A percentile compares a stretch with the other conserved stretches of the same genome.
These are phyloP conservation scores for Drosophila neotestacea DNA, from an alignment of 2,888 invertebrate species.

Conservation along the genomic window DNA sequence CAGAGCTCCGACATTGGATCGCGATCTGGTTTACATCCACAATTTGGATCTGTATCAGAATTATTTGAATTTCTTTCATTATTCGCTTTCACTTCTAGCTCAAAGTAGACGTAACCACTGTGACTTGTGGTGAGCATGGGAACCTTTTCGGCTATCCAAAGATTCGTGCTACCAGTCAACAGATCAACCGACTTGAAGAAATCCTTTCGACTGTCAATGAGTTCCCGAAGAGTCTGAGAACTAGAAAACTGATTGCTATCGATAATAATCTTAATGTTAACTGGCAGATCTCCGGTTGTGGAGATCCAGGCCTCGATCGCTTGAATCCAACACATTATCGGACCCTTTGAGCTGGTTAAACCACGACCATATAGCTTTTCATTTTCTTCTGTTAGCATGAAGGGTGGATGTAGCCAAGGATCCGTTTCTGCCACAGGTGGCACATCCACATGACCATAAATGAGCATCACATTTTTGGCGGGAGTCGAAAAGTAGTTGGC, in stretches of 20 bases:
- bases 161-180: slow-evolving; percentile 38
- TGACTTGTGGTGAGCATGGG: slow-evolving; percentile 43
- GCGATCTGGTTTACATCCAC: background rate
- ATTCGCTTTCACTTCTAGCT: slow-evolving; percentile 29
- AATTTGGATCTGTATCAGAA: background rate
- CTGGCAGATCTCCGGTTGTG: slow-evolving; percentile 34
- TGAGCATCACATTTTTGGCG: slow-evolving; percentile 47
- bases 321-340: slow-evolving; percentile 46
- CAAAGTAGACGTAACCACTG: slow-evolving; percentile 49
- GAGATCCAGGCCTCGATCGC: slow-evolving; percentile 39
- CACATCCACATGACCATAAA: slow-evolving; percentile 52
- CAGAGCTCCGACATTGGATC: slow-evolving; percentile 48
- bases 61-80: background rate
- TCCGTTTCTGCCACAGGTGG: background rate
- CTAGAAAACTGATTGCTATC: slow-evolving; percentile 12
- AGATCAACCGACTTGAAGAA: slow-evolving; percentile 54
- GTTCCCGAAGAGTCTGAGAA: background rate
- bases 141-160: slow-evolving; percentile 37
- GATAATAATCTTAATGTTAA: slow-evolving; percentile 47
- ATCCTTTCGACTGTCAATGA: slow-evolving; percentile 16
- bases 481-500: slow-evolving; percentile 55
- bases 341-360: slow-evolving; percentile 47
- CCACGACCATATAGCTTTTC: slow-evolving; percentile 37
- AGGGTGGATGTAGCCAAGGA: slow-evolving; percentile 42
- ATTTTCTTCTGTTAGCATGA: slow-evolving; percentile 18